phyloP scores from a whole-genome alignment of 2,888 invertebrate genomes.

The Reticulitermes lucifugus region DNA sequence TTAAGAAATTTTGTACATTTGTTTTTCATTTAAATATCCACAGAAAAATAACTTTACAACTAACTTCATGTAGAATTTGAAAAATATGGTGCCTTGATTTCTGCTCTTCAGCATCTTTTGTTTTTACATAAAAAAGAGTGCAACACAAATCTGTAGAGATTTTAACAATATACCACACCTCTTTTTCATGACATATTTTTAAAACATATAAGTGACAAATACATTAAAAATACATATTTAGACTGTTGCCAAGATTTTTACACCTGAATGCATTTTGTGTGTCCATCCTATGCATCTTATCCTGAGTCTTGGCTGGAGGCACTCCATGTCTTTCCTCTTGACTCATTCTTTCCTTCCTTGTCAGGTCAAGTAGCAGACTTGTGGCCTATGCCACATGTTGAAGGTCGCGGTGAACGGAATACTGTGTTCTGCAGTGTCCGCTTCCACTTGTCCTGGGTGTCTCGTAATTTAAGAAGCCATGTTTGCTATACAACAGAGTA shows the following conservation, averaged over 20 bases:
- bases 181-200: not conserved
- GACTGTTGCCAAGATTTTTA: not conserved
- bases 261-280: not conserved
- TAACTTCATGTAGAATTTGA: conserved; percentile 11
- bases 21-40: not conserved
- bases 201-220: not conserved
- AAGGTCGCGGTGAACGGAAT: conserved; percentile 57
- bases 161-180: conserved; percentile 24
- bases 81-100: conserved; percentile 10
- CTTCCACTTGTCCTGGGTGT: conserved; percentile 67
- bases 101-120: not conserved
- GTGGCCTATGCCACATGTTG: conserved; percentile 47
- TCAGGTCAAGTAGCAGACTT: conserved; percentile 39
- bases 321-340: not conserved
- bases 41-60: conserved; percentile 5
- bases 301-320: conserved; percentile 29
- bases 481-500: conserved; percentile 59
- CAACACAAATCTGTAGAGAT: conserved; percentile 4
- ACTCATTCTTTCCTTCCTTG: not conserved
- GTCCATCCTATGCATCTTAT: conserved; percentile 6
- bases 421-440: conserved; percentile 63
- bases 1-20: conserved; percentile 25
- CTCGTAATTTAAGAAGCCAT: conserved; percentile 65
- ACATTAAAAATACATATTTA: not conserved
- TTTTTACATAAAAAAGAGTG: not conserved